phyloP scores from a whole-genome alignment of 1,140 invertebrate species.

The Brevipalpus yothersi region DNA sequence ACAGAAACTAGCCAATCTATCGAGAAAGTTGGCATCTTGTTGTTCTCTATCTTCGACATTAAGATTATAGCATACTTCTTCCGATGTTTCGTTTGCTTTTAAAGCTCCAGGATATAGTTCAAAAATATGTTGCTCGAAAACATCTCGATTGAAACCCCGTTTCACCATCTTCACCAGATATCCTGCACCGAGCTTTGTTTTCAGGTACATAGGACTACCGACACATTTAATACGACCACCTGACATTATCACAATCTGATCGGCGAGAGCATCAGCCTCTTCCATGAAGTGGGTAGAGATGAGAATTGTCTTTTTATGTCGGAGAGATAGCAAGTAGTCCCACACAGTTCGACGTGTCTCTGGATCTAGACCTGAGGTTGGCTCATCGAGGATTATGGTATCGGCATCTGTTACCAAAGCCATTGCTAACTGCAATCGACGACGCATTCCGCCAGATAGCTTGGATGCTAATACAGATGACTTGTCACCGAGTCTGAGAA shows the following conservation, averaged over 20 bases:
- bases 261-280: constrained; percentile 51
- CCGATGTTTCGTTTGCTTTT: not conserved
- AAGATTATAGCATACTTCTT: not conserved
- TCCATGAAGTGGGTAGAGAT: constrained; percentile 96
- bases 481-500: constrained; percentile 31
- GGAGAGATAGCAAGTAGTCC: constrained; percentile 23
- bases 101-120: not conserved
- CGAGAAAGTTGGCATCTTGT: not conserved
- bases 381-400: constrained; percentile 10
- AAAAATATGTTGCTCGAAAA: not conserved
- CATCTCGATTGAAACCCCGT: not conserved
- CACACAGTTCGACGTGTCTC: constrained; percentile 31
- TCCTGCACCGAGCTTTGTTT: constrained; percentile 21
- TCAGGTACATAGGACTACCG: constrained; percentile 28
- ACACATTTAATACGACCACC: constrained; percentile 26
- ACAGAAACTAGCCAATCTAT: constrained; percentile 22
- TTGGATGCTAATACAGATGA: constrained; percentile 37
- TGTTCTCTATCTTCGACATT: not conserved
- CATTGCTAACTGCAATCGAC: constrained; percentile 60
- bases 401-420: constrained; percentile 39
- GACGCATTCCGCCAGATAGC: constrained; percentile 59
- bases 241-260: constrained; percentile 29
- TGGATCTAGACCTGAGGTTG: constrained; percentile 27
- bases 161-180: constrained; percentile 14
- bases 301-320: constrained; percentile 40